Conservation (phyloP, 1,140 invertebrate genomes). For the Limonius californicus region DNA sequence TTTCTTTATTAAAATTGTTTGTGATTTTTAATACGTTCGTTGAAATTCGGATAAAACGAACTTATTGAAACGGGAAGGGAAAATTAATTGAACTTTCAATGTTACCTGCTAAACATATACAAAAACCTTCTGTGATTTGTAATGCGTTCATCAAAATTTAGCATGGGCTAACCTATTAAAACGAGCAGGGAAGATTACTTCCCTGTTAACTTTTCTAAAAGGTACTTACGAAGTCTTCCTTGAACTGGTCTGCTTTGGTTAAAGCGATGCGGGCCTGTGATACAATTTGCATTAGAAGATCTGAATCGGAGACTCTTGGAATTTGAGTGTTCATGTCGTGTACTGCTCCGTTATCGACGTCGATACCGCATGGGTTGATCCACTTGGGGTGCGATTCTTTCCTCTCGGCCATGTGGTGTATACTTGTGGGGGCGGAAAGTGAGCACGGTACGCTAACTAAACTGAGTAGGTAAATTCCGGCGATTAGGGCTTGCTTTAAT, state of each 20-base stretch:
- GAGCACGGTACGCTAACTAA: slow-evolving; percentile 32
- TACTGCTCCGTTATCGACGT: neutral
- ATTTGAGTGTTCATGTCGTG: slow-evolving; percentile 42
- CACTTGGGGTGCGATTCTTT: slow-evolving; percentile 44
- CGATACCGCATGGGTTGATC: slow-evolving; percentile 53
- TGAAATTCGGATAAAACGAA: too few relatives aligned
- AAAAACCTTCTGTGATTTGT: too few relatives aligned
- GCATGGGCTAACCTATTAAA: too few relatives aligned
- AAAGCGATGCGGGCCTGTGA: slow-evolving; percentile 50
- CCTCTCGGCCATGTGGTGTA: slow-evolving; percentile 8
- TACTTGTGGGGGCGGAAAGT: slow-evolving; percentile 23
- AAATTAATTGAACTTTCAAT: too few relatives aligned
- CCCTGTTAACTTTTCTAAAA: too few relatives aligned
- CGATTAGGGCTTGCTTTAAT: slow-evolving; percentile 37
- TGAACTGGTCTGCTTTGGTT: slow-evolving; percentile 48
- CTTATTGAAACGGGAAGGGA: too few relatives aligned
- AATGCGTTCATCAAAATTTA: too few relatives aligned
- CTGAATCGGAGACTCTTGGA: slow-evolving; percentile 26
- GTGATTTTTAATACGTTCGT: too few relatives aligned
- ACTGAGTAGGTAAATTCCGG: slow-evolving; percentile 35
- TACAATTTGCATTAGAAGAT: slow-evolving; percentile 45
- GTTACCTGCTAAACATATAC: too few relatives aligned
- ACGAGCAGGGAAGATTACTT: too few relatives aligned
- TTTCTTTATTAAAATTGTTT: too few relatives aligned
- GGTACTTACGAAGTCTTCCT: slow-evolving; percentile 56